phyloP scores from a whole-genome alignment of 2,113 vertebrate genomes.

The Prionailurus bengalensis region DNA sequence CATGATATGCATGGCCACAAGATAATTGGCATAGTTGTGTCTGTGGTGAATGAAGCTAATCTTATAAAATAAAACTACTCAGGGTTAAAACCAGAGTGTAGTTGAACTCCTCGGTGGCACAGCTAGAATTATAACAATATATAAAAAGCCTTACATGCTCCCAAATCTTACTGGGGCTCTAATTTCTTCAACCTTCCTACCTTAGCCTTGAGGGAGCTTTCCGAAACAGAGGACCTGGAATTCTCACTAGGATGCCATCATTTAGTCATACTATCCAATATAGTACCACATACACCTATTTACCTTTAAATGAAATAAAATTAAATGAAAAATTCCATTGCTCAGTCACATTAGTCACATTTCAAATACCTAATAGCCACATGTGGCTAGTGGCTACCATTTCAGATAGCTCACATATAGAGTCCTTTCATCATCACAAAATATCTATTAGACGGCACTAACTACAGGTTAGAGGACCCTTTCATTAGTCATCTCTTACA shows the following conservation, averaged over 20 bases:
- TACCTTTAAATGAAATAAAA: not conserved
- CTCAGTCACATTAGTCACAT: not conserved
- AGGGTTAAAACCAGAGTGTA: not conserved
- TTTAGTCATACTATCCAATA: not conserved
- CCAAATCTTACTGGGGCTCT: not conserved
- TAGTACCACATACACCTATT: not conserved
- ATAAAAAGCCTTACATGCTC: not conserved
- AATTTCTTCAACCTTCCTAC: not conserved
- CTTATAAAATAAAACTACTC: conserved; percentile 40
- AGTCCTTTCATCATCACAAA: not conserved
- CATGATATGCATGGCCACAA: not conserved
- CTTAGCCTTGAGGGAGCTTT: not conserved
- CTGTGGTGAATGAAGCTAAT: conserved; percentile 20
- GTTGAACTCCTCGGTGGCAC: not conserved
- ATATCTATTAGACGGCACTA: not conserved
- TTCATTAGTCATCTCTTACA: not conserved
- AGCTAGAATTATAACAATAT: not conserved
- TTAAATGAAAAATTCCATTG: not conserved
- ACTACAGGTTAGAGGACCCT: not conserved
- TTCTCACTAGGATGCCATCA: not conserved
- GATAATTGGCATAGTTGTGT: not conserved
- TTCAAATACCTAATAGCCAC: not conserved
- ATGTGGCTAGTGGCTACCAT: not conserved
- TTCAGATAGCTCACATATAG: not conserved
- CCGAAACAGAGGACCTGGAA: not conserved